Evolutionary conservation across 2,797 vertebrate species (phyloP).

Genomic region (Pangasius mekongensis): DNA sequence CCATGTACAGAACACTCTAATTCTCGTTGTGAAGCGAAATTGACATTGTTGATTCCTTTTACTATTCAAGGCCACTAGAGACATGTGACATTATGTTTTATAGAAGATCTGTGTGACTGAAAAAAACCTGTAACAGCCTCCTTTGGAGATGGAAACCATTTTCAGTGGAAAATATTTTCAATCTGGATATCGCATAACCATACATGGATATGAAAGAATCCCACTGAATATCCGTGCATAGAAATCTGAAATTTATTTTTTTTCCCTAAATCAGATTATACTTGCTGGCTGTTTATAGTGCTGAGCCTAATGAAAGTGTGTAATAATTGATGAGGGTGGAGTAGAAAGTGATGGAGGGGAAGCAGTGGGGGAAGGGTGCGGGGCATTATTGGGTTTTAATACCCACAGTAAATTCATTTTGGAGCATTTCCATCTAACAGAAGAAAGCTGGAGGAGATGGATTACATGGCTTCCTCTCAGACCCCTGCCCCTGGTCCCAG

Average conservation of each 20-base stretch:
- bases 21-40: constrained; percentile 1
- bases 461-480: constrained; percentile 49
- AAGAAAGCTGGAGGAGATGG: constrained; percentile 50
- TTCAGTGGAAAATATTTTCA: background rate
- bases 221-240: background rate
- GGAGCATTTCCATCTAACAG: constrained; percentile 38
- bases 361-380: constrained; percentile 22
- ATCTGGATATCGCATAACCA: background rate
- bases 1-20: background rate
- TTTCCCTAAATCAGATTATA: constrained; percentile 9
- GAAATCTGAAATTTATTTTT: background rate
- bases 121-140: background rate
- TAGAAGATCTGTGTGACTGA: background rate
- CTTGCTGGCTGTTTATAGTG: constrained; percentile 13
- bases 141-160: background rate
- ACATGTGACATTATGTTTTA: background rate
- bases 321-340: constrained; percentile 59
- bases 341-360: background rate
- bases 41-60: background rate
- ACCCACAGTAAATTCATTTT: constrained; percentile 50
- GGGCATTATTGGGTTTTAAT: constrained; percentile 48
- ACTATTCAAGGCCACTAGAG: background rate
- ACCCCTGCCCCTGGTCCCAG: constrained; percentile 44
- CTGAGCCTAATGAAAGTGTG: constrained; percentile 45
- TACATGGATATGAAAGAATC: background rate